phyloP scores from a whole-genome alignment of 2,888 invertebrate genomes.

The Synanthedon vespiformis region DNA sequence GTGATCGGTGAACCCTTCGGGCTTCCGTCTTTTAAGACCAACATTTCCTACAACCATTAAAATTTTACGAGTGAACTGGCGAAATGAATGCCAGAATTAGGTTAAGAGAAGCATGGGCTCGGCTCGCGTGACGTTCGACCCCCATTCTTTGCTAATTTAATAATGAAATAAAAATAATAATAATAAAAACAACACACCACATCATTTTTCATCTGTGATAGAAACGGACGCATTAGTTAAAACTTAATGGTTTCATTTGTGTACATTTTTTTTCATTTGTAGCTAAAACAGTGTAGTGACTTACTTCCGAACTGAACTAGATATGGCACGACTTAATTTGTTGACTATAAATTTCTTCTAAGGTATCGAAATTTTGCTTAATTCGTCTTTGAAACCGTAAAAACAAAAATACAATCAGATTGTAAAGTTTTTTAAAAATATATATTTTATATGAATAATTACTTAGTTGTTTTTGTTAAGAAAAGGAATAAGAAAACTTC shows the following conservation, averaged over 20 bases:
- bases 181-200: no score
- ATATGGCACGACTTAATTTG: no score
- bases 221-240: conserved; percentile 6
- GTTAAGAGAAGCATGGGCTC: conserved; percentile 48
- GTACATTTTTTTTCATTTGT: background rate
- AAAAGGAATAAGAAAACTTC: no score
- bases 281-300: no score
- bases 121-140: conserved; percentile 42
- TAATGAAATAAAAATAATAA: conserved; percentile 24
- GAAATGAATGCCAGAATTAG: conserved; percentile 64
- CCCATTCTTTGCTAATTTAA: conserved; percentile 34
- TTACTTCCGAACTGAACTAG: no score
- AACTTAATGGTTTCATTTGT: background rate
- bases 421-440: no score
- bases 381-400: no score
- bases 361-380: no score
- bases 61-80: conserved; percentile 64
- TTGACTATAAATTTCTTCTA: no score
- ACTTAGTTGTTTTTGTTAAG: no score
- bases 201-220: conserved; percentile 14
- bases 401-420: no score
- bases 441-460: no score
- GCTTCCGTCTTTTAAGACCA: conserved; percentile 36
- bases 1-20: conserved; percentile 30
- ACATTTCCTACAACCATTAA: conserved; percentile 57